These are phyloP conservation scores for Crax fasciolata DNA, from an alignment of 2,797 vertebrate genomes.

Conservation along the genomic window DNA sequence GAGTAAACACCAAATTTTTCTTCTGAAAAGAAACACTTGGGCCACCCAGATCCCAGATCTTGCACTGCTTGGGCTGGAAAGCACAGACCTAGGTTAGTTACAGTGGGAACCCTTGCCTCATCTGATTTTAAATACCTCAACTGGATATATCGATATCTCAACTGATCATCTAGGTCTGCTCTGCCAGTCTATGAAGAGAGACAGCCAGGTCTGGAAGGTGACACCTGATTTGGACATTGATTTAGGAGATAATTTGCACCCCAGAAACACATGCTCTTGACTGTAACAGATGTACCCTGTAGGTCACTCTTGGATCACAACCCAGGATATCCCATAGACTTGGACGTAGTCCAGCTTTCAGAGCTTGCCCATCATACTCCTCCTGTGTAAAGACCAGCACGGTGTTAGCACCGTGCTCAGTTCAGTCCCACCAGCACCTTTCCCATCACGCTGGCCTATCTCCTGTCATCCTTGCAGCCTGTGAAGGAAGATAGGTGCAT, in stretches of 20 bases:
- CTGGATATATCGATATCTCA: not conserved
- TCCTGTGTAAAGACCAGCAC: not conserved
- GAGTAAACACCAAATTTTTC: not conserved
- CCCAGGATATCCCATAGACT: not conserved
- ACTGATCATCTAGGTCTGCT: not conserved
- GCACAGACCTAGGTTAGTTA: not conserved
- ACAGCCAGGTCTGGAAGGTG: not conserved
- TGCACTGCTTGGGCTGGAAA: not conserved
- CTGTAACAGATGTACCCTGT: not conserved
- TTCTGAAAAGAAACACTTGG: not conserved
- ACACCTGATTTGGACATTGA: not conserved
- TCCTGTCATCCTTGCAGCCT: not conserved
- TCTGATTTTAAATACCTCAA: not conserved
- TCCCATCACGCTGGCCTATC: too few relatives aligned
- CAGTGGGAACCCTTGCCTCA: not conserved
- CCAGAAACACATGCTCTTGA: not conserved
- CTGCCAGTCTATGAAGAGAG: not conserved
- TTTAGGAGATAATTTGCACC: not conserved
- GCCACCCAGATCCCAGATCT: not conserved
- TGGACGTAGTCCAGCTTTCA: not conserved
- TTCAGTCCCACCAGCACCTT: fast-evolving
- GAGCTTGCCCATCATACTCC: not conserved
- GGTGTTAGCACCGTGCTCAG: not conserved
- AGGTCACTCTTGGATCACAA: not conserved
- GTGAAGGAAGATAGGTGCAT: not conserved